Evolutionary conservation across 2,797 vertebrate genomes (phyloP).

Genomic region (Typhlichthys subterraneus): DNA sequence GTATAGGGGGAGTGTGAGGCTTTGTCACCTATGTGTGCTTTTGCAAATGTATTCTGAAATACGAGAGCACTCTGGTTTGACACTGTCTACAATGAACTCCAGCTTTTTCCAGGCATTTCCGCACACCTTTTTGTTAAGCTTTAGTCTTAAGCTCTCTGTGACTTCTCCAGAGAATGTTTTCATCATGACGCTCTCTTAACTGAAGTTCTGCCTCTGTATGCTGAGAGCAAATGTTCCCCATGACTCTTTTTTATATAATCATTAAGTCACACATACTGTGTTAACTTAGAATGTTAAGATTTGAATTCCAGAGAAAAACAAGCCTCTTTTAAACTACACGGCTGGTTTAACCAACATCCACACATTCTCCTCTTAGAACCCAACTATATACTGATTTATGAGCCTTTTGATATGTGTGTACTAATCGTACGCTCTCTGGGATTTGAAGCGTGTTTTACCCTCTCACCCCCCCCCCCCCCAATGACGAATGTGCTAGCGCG

Average conservation of each 20-base stretch:
- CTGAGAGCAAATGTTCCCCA: background rate
- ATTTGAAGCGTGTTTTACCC: constrained; percentile 14
- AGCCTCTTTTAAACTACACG: constrained; percentile 10
- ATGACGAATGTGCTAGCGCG: constrained; percentile 32
- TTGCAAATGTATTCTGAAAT: background rate
- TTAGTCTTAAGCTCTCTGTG: constrained; percentile 20
- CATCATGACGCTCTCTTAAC: constrained; percentile 16
- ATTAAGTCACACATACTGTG: background rate
- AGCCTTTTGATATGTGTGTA: constrained; percentile 26
- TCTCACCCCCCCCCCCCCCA: constrained; percentile 21
- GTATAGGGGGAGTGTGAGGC: background rate
- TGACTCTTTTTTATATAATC: background rate
- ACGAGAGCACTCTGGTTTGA: background rate
- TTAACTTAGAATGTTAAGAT: background rate
- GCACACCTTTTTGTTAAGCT: constrained; percentile 14
- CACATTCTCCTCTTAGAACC: constrained; percentile 10
- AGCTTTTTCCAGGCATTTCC: background rate
- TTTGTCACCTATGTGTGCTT: background rate
- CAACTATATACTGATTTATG: constrained; percentile 15
- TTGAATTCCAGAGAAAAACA: constrained; percentile 9
- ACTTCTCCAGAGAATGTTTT: constrained; percentile 20
- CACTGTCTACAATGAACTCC: background rate
- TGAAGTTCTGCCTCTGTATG: constrained; percentile 4
- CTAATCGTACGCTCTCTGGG: constrained; percentile 33
- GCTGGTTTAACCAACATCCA: constrained; percentile 17